Percentiles rank a stretch among this genome's conserved stretches.
phyloP scores from a whole-genome alignment of 2,888 invertebrate species.

The Ethmia dodecea region DNA sequence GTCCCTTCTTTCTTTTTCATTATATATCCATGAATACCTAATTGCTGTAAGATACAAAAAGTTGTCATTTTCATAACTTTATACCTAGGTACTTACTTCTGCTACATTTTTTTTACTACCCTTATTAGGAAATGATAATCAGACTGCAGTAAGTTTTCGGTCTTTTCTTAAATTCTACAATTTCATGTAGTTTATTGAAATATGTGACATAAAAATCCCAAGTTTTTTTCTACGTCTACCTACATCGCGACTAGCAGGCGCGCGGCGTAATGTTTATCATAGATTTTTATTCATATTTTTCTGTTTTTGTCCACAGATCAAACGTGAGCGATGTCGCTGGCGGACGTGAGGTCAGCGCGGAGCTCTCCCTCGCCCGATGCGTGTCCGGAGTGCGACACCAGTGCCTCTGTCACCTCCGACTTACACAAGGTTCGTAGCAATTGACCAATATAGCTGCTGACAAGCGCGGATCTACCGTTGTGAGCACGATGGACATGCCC shows the following conservation, averaged over 20 bases:
- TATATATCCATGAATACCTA: no score
- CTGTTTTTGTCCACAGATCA: constrained; percentile 1
- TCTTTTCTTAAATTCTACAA: not conserved
- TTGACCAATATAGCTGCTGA: no score
- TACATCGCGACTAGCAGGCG: not conserved
- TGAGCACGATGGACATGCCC: no score
- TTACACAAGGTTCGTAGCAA: constrained; percentile 69
- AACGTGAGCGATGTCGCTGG: constrained; percentile 47
- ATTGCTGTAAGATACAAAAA: no score
- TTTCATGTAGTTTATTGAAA: not conserved
- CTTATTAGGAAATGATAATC: no score
- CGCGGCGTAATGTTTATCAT: not conserved
- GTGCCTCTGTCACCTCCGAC: constrained; percentile 70
- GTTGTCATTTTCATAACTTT: no score
- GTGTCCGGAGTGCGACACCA: constrained; percentile 70
- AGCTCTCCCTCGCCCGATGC: constrained; percentile 63
- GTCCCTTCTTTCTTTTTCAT: no score
- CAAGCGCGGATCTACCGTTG: no score
- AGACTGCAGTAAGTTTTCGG: no score
- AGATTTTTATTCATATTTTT: not conserved
- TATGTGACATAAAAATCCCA: not conserved
- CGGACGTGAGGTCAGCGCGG: constrained; percentile 65
- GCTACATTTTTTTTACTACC: no score
- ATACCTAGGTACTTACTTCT: no score
- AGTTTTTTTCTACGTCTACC: not conserved